Evolutionary conservation across 2,797 vertebrate genomes (phyloP), one percentile per base, ranked within the genome.

Genomic region (Parauchenoglanis punctatus): DNA sequence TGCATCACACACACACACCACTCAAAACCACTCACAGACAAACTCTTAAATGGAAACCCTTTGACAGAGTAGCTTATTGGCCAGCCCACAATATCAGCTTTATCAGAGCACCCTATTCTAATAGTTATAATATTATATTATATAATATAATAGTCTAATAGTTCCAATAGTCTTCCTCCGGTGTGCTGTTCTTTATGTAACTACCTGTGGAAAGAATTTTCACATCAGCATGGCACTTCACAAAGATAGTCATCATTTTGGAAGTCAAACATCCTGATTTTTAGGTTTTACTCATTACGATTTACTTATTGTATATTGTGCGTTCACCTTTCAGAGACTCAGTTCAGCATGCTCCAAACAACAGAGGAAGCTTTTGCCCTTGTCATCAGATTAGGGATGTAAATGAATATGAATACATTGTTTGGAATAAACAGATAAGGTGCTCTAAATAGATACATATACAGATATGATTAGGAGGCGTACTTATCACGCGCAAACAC

Each of bases 11-110:
- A 40, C 40, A 40, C 40, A 40, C 40, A 40, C 40, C 40, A 40
- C 40, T 40, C 40, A 40, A 84, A 83, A 35, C 58, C 77, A 84
- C 84, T 81, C 85, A 81, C 75, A 86, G 73, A 75, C 75, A 84
- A 4, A 68, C 52, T 67, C n/a, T 70, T 85, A 90, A 65, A 85
- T 83, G 23, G 81, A 72, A 77, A 72, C 56, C 40, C 49, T 70
- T 76, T 81, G 56, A 82, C 84, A 84, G 46, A 78, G 80, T 52
- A 88, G 72, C 80, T 72, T 86, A 86, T 88, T 88, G 81, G 40
- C 28, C 81, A 83, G 81, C 44, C 87, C 63, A 76, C 78, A 81
- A 83, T 68, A 85, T 88, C 70, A 82, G 83, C 63, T 25, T 87
- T 86, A 84, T 87, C 86, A 70, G 20, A 44, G 67, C 7, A 15